Conservation (phyloP, 2,888 invertebrate genomes). For the Kryphioiulus occultus region DNA sequence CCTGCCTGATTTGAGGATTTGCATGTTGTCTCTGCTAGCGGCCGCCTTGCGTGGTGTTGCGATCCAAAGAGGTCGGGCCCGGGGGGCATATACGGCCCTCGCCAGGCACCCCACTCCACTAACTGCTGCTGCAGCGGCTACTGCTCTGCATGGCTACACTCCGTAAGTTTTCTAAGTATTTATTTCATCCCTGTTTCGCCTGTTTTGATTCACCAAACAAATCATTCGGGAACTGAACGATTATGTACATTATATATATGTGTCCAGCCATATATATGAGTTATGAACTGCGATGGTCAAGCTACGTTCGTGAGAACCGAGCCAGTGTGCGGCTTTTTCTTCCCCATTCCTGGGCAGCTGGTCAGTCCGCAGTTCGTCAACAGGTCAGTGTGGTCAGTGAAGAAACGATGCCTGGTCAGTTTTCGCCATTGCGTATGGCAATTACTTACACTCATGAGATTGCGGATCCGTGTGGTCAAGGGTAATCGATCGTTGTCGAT, state of each 20-base stretch:
- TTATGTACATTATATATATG: not conserved
- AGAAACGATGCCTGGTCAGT: too few relatives aligned
- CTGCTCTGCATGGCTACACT: slow-evolving; percentile 83
- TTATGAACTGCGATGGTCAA: slow-evolving; percentile 11
- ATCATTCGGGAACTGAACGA: slow-evolving; percentile 33
- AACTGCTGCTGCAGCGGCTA: slow-evolving; percentile 73
- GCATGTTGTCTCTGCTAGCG: slow-evolving; percentile 65
- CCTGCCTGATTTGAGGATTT: slow-evolving; percentile 53
- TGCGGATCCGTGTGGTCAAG: too few relatives aligned
- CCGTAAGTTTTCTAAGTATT: slow-evolving; percentile 73
- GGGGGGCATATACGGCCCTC: slow-evolving; percentile 74
- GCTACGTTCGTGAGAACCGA: slow-evolving; percentile 29
- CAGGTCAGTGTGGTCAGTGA: too few relatives aligned
- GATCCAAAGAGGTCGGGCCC: slow-evolving; percentile 76
- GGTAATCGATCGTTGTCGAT: too few relatives aligned
- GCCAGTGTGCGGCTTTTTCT: not conserved
- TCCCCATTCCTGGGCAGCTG: not conserved
- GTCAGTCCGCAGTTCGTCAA: not conserved
- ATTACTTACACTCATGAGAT: too few relatives aligned
- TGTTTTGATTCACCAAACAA: slow-evolving; percentile 44
- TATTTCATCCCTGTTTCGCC: slow-evolving; percentile 46
- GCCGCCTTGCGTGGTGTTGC: slow-evolving; percentile 84
- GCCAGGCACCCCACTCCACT: slow-evolving; percentile 72
- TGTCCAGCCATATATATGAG: slow-evolving; percentile 13
- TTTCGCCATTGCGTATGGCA: too few relatives aligned